Evolutionary conservation across 2,113 vertebrate species (phyloP), one percentile per base, ranked within the genome.

Genomic region (Porphyrio hochstetteri): DNA sequence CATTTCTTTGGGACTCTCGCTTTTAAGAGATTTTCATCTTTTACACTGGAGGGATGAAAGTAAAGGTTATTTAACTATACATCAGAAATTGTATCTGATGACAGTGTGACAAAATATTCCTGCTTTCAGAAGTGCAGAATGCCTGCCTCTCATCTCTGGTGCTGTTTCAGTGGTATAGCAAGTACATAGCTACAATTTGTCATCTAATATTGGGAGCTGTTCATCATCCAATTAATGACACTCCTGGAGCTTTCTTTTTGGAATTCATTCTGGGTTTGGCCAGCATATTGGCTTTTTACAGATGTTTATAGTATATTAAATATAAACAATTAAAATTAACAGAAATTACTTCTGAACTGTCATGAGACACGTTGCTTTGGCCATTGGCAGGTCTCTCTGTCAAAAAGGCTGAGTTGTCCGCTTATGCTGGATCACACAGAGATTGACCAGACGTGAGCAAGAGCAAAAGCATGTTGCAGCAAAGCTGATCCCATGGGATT

Each of bases 11-110:
- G 96, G 95, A 97, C 84, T 93, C 60, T 35, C 0, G 27, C 82
- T 98, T 97, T 97, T 93, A 96, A 96, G 96, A 97, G 96, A 97
- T 98, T 97, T 98, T 97, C 82, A 96, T 97, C 96, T 97, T 88
- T 95, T 94, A 96, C 93, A 88, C 89, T 88, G 82, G 93, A 95
- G 80, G 78, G 88, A 97, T 97, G 79, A 97, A 98, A 98, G 97
- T 92, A 89, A 96, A 98, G 90, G 90, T 96, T 98, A 96, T 97
- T 98, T 97, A 97, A 91, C 93, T 86, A 72, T 80, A 85, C 53
- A 93, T 95, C 88, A 90, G 82, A 97, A 97, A 94, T 83, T 74
- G 77, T 90, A 90, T 95, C 85, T 96, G 92, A 88, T 95, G 92
- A 71, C 72, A 95, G 69, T 46, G 18, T 88, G 84, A 92, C 91